phyloP scores from a whole-genome alignment of 30 jellyfish, hydroid and myxozoan species.

The Nemopilema nomurai region DNA sequence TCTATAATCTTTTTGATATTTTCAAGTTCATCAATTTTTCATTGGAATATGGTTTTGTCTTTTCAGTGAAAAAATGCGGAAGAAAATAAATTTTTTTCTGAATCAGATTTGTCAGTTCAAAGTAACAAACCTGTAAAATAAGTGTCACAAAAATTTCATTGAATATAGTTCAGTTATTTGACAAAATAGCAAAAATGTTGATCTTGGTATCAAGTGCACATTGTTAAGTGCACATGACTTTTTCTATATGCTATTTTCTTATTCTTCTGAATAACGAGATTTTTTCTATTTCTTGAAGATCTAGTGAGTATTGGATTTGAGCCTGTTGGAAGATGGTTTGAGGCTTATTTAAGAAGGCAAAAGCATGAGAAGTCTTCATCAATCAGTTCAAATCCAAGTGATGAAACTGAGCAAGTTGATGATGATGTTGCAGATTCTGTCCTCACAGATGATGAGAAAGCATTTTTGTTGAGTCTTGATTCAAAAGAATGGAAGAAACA shows the following conservation, averaged over 20 bases:
- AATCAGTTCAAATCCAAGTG: slow-evolving; percentile 57
- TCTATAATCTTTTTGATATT: too few species aligned
- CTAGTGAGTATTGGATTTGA: slow-evolving; percentile 69
- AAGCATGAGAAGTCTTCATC: slow-evolving; percentile 77
- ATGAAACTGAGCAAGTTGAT: slow-evolving; percentile 18
- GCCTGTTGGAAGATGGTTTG: slow-evolving; percentile 99
- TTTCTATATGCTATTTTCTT: background rate
- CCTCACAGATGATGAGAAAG: slow-evolving; percentile 71
- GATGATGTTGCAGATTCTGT: slow-evolving; percentile 60
- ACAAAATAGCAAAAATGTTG: too few species aligned
- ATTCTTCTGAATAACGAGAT: too few species aligned
- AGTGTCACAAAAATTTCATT: too few species aligned
- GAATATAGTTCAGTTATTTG: too few species aligned
- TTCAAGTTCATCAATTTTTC: too few species aligned
- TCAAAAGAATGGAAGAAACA: slow-evolving; percentile 93
- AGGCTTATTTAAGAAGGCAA: slow-evolving; percentile 77
- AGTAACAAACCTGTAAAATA: too few species aligned
- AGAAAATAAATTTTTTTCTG: background rate
- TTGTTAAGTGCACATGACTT: background rate
- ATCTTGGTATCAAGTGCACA: background rate
- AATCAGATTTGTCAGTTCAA: background rate
- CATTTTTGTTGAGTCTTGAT: slow-evolving; percentile 79
- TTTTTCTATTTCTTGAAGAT: slow-evolving; percentile 6
- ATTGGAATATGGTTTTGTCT: too few species aligned
- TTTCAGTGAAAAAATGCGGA: background rate